Percentiles rank a stretch among this genome's conserved stretches.
Evolutionary conservation across 2,113 vertebrate genomes (phyloP).

Genomic region (Pungitius pungitius): DNA sequence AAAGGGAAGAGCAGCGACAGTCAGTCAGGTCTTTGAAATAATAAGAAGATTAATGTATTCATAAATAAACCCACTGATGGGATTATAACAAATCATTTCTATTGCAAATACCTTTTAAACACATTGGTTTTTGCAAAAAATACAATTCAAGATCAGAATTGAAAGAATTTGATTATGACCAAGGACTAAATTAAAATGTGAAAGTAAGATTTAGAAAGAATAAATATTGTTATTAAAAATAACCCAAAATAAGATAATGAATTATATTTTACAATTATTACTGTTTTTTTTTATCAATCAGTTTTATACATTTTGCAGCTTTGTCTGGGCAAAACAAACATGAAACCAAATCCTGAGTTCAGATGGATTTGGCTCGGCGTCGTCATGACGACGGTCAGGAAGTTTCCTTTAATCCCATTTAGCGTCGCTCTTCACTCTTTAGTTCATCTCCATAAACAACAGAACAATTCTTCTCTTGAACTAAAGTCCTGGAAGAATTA

Average conservation of each 20-base stretch:
- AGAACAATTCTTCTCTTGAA: too few relatives aligned
- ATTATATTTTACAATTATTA: neutral
- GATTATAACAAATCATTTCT: neutral
- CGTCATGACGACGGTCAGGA: too few relatives aligned
- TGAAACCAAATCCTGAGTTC: too few relatives aligned
- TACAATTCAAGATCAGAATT: too few relatives aligned
- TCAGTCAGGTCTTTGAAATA: neutral
- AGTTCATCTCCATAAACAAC: too few relatives aligned
- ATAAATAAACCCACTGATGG: neutral
- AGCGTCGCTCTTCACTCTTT: too few relatives aligned
- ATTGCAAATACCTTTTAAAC: too few relatives aligned
- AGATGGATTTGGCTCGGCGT: too few relatives aligned
- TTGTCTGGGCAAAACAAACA: neutral
- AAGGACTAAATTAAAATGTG: too few relatives aligned
- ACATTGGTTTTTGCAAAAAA: neutral
- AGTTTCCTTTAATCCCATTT: too few relatives aligned
- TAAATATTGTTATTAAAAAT: neutral
- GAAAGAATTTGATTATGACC: too few relatives aligned
- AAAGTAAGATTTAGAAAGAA: neutral
- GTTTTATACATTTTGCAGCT: neutral
- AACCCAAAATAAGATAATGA: neutral
- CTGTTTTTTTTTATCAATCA: neutral
- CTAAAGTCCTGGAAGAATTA: too few relatives aligned
- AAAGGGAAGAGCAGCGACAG: slow-evolving; percentile 7
- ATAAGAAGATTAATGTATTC: neutral